Conservation (phyloP, 2,888 invertebrate genomes). For the Elysia crispata region DNA sequence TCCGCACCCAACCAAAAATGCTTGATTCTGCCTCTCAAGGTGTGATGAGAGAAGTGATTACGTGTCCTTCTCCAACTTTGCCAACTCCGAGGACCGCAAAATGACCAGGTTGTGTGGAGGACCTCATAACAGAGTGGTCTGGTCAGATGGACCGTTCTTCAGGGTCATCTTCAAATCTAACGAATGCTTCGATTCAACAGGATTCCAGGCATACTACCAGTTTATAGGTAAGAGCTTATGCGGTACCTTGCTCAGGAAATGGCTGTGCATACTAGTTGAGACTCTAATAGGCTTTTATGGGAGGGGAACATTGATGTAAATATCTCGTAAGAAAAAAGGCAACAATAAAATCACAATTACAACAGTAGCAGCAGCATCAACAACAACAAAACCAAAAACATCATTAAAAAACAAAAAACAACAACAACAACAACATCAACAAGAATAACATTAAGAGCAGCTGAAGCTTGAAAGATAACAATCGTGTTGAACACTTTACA, state of each 20-base stretch:
- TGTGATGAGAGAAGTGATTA: constrained; percentile 95
- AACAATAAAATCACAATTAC: too few relatives aligned
- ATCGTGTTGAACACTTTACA: too few relatives aligned
- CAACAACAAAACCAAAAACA: too few relatives aligned
- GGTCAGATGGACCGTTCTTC: constrained; percentile 94
- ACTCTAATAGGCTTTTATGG: background rate
- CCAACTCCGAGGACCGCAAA: constrained; percentile 88
- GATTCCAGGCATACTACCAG: constrained; percentile 94
- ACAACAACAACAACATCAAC: too few relatives aligned
- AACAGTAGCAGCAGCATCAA: background rate
- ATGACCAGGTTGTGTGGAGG: constrained; percentile 91
- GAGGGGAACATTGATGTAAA: background rate
- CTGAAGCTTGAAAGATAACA: too few relatives aligned
- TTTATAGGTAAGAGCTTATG: constrained; percentile 83
- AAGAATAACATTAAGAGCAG: too few relatives aligned
- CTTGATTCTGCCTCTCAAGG: constrained; percentile 79
- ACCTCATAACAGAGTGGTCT: constrained; percentile 65
- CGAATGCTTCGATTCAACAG: constrained; percentile 93
- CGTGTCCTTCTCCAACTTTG: constrained; percentile 95
- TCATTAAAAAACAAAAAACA: too few relatives aligned
- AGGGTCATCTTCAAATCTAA: constrained; percentile 96
- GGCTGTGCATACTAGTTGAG: background rate
- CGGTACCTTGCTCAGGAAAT: background rate
- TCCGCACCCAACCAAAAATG: too few relatives aligned
- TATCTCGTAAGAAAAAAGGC: too few relatives aligned